Evolutionary conservation across 2,797 vertebrate species (phyloP), one percentile per base, ranked within the genome.

Genomic region (Oceanodroma leucorhoa): DNA sequence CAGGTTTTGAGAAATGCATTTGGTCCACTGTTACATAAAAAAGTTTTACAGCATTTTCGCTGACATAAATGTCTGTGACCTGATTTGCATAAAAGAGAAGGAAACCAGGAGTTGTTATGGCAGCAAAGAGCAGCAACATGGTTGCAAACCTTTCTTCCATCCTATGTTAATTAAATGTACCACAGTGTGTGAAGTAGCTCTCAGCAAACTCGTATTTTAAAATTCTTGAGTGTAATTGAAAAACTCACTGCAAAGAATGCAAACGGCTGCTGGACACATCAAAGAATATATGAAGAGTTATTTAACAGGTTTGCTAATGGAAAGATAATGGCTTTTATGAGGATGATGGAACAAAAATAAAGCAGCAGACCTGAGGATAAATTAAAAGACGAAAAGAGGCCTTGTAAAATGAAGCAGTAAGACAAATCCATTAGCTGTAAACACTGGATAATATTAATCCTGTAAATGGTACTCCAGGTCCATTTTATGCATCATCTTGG

Each of bases 31-130:
- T 94, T 85, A 61, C 12, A 16, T 54, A 45, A 95, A 93, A 96
- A 96, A 83, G 18, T 93, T 85, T 86, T 67, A 61, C 64, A 72
- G 41, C 78, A 64, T 87, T 97, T 92, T 91, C 40, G 51, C n/a
- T 67, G 75, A 75, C 93, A 94, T 91, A 95, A 97, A 96, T 83
- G 41, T 94, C 95, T 96, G 70, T 89, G 76, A 95, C 48, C 87
- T 94, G 95, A 97, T 97, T 97, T 97, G 92, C 97, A 98, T 98
- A 96, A 97, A 96, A 96, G 85, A 93, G 92, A 97, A 94, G 88
- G 91, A 96, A 97, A 97, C 58, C 57, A 62, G 64, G 94, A 94
- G 95, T 88, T 97, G 83, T 97, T 96, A 96, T 95, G 94, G 94
- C 75, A 98, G 96, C 91, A 92, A 92, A 91, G 95, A 96, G 88